Percentiles rank a stretch among this genome's conserved stretches.
phyloP scores from a whole-genome alignment of 2,113 vertebrate species.

The Boleophthalmus pectinirostris region DNA sequence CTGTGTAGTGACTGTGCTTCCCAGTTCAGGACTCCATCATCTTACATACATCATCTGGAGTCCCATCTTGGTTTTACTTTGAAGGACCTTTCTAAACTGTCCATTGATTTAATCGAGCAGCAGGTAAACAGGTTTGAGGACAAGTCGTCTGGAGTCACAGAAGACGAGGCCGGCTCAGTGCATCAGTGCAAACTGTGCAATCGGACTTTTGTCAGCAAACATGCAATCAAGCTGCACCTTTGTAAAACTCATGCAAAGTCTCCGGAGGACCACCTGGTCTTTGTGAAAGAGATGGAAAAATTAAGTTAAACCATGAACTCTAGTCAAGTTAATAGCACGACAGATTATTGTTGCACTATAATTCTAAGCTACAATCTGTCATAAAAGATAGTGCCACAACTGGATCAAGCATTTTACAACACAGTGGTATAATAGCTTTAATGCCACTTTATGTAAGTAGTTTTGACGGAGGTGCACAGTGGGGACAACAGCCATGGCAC shows the following conservation, averaged over 20 bases:
- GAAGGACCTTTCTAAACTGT: slow-evolving; percentile 97
- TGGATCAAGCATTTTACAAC: slow-evolving; percentile 31
- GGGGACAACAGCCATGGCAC: slow-evolving; percentile 55
- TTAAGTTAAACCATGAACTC: slow-evolving; percentile 76
- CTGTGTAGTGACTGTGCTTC: slow-evolving; percentile 99
- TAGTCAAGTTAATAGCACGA: slow-evolving; percentile 79
- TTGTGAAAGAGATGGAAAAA: slow-evolving; percentile 80
- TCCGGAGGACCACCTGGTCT: slow-evolving; percentile 98
- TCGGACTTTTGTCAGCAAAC: slow-evolving; percentile 98
- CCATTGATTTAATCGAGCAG: slow-evolving; percentile 92
- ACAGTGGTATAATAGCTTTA: slow-evolving; percentile 56
- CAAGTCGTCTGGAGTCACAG: slow-evolving; percentile 87
- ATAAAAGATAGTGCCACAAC: slow-evolving; percentile 58
- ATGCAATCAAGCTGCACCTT: slow-evolving; percentile 99
- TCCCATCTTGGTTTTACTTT: slow-evolving; percentile 96
- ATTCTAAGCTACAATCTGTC: slow-evolving; percentile 71
- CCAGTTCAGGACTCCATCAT: slow-evolving; percentile 97
- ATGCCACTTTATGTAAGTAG: slow-evolving; percentile 49
- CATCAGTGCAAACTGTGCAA: slow-evolving; percentile 98
- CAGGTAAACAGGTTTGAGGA: slow-evolving; percentile 88
- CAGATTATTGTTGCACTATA: slow-evolving; percentile 88
- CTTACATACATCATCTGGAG: slow-evolving; percentile 97
- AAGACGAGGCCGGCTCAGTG: slow-evolving; percentile 90
- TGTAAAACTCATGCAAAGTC: slow-evolving; percentile 99
- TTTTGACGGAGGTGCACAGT: slow-evolving; percentile 28